Evolutionary conservation across 1,140 invertebrate genomes (phyloP).

Genomic region (Neelides sp.): DNA sequence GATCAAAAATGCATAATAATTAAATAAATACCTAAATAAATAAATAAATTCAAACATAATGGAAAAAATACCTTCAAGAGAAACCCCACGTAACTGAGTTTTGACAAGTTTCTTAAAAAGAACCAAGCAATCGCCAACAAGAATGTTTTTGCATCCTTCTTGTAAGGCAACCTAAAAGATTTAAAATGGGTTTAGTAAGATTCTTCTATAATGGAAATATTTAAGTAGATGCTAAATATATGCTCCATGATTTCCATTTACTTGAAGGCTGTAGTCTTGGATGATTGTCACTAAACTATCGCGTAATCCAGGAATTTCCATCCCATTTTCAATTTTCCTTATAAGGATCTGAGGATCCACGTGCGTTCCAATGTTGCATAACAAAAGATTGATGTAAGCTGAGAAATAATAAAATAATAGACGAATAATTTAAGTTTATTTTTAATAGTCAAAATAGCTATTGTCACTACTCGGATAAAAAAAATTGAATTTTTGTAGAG

Average conservation of each 20-base stretch:
- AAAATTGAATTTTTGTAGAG: background rate
- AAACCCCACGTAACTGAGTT: constrained; percentile 62
- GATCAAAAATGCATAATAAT: too few relatives aligned
- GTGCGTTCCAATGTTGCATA: constrained; percentile 73
- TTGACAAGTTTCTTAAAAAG: constrained; percentile 67
- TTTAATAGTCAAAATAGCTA: too few relatives aligned
- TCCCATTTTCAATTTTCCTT: constrained; percentile 62
- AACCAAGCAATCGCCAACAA: constrained; percentile 77
- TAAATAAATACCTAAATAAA: too few relatives aligned
- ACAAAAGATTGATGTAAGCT: constrained; percentile 60
- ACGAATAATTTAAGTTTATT: constrained; percentile 1
- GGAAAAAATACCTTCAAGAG: constrained; percentile 45
- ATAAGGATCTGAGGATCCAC: constrained; percentile 81
- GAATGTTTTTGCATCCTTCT: constrained; percentile 75
- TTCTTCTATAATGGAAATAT: background rate
- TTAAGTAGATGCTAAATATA: background rate
- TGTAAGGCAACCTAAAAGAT: constrained; percentile 59
- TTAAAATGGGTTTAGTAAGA: constrained; percentile 12
- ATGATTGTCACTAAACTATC: constrained; percentile 89
- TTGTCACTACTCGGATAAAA: too few relatives aligned
- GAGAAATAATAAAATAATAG: constrained; percentile 30
- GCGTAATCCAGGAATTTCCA: constrained; percentile 77
- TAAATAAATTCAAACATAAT: too few relatives aligned
- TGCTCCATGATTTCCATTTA: constrained; percentile 32
- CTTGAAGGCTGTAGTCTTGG: constrained; percentile 85